Base-by-base conservation (phyloP, 2,113 vertebrate species). In the Toxotes jaculatrix region DNA sequence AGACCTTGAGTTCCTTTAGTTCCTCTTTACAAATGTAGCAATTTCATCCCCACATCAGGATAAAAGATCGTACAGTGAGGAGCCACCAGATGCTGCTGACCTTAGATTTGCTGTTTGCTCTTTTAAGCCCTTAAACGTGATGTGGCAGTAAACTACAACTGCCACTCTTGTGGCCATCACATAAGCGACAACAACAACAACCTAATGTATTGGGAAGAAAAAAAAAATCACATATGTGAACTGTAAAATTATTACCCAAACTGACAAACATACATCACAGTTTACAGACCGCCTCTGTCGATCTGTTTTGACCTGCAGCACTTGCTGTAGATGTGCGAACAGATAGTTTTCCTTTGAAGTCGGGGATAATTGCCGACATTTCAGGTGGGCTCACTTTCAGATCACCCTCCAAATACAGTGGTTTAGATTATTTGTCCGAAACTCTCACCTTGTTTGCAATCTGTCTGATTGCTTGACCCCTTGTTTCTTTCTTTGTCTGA, bases 1-100 rank as follows among this genome's bases (percentile, higher is more conserved):
- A 27, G 62, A 69, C 61, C 40, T 31, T 40, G 2, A 59, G 13
- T 61, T 70, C 1, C 17, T 76, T 76, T 63, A 67, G 36, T 45
- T 36, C 21, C 16, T 68, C 27, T 55, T 62, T 61, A 57, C 53
- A 82, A 71, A 84, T 61, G 47, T 23, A 45, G 8, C 12, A 77
- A 31, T 86, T 73, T 49, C 17, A 51, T 74, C 45, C 6, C 8
- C 51, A 69, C 57, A 77, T 61, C 17, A 55, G 51, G 49, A 71
- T 85, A 36, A 78, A 47, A 71, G 34, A 47, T 63, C 47, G 60
- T 16, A 70, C 4, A 4, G 10, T 42, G 40, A 73, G 14, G 45
- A 63, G 49, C 43, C 61, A 40, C 6, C 62, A 59, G 45, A 73
- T 55, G 17, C 23, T 53, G 63, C 5, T 64, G 31, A 63, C 62